Conservation (phyloP, 1,140 invertebrate genomes). For the Neuroterus valhalla region DNA sequence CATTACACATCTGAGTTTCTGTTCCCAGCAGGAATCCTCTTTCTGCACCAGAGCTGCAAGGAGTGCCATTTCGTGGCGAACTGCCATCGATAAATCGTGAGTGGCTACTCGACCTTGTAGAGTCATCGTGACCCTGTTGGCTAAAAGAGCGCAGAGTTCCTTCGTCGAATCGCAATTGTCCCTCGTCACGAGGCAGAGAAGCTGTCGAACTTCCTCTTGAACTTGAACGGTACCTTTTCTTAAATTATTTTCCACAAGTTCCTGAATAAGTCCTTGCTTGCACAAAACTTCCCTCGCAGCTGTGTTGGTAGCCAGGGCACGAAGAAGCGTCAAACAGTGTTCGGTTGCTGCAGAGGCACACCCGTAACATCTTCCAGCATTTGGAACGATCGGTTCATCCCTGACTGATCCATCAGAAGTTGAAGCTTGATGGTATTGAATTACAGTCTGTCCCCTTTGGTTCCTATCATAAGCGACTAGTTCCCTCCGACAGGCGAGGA, state of each 20-base stretch:
- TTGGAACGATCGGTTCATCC: slow-evolving; percentile 41
- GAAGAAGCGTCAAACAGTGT: slow-evolving; percentile 93
- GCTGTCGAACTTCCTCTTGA: slow-evolving; percentile 89
- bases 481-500: slow-evolving; percentile 91
- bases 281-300: slow-evolving; percentile 87
- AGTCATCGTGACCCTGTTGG: slow-evolving; percentile 87
- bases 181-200: slow-evolving; percentile 92
- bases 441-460: slow-evolving; percentile 76
- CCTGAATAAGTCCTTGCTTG: slow-evolving; percentile 90
- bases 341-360: slow-evolving; percentile 92
- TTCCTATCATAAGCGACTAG: slow-evolving; percentile 94
- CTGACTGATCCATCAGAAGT: slow-evolving; percentile 40
- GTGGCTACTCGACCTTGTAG: slow-evolving; percentile 81
- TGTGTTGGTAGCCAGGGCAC: slow-evolving; percentile 91
- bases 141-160: slow-evolving; percentile 88
- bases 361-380: slow-evolving; percentile 84
- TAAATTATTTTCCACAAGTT: slow-evolving; percentile 93
- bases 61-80: slow-evolving; percentile 91
- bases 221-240: slow-evolving; percentile 83
- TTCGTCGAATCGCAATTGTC: slow-evolving; percentile 93
- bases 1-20: slow-evolving; percentile 92
- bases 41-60: slow-evolving; percentile 91
- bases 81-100: slow-evolving; percentile 84
- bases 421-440: slow-evolving; percentile 36
- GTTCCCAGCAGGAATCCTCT: slow-evolving; percentile 97